Evolutionary conservation across 2,113 vertebrate species (phyloP), one percentile per base, ranked within the genome.

Genomic region (Etheostoma cragini): DNA sequence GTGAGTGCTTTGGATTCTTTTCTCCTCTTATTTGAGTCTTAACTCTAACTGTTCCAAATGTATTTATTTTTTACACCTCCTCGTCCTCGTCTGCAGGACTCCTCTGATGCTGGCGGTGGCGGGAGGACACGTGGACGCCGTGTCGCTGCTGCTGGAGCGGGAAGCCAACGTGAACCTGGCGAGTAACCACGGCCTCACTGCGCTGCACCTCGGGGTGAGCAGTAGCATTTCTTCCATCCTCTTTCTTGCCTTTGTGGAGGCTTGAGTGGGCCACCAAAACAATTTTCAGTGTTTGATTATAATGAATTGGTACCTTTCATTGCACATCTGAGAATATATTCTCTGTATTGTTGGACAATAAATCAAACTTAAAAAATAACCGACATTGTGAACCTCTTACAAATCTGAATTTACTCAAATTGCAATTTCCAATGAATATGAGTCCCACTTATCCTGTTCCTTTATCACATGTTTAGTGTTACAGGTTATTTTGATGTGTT

Each of bases 51-150:
- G 19, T 22, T 47, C 21, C 26, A 30, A 30, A 30, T 30, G 30
- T 30, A 4, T 30, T 30, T 4, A 1, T 62, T 7, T 3, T 21
- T 21, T 5, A 6, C 11, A 1, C 5, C 2, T 60, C 22, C 21
- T 16, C 3, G 1, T 65, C n/a, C 42, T 17, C 7, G 2, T 72
- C 82, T 69, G 62, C 83, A 99, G 98, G 90, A 99, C 98, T 65
- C 97, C 98, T 3, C 92, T 99, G 84, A 99, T 99, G 97, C 96
- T 99, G 50, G 98, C 98, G 0, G 98, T 99, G 72, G 96, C 96
- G 0, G 97, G 99, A 60, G 98, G 98, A 65, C 98, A 99, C 47
- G 94, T 97, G 1, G 98, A 99, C 72, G 97, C 95, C 6, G 97
- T 98, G 85, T 96, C 97, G 3, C 92, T 99, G 89, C 95, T 99